phyloP scores from a whole-genome alignment of 2,888 invertebrate species.

The Eilema sororculum region DNA sequence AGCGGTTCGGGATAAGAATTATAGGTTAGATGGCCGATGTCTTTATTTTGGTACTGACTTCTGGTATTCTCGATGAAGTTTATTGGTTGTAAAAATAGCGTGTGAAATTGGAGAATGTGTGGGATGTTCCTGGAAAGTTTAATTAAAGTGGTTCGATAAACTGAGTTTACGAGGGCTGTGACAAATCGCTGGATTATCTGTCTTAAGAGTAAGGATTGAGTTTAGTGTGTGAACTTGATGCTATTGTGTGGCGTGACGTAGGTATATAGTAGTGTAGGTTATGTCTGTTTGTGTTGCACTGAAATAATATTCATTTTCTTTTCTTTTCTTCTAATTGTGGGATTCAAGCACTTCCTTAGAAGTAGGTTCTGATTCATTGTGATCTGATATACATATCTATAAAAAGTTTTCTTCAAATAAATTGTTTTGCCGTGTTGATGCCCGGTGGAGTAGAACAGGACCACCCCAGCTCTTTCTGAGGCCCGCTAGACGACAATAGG shows the following conservation, averaged over 20 bases:
- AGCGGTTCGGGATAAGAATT: slow-evolving; percentile 44
- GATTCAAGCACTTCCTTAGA: background rate
- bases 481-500: no score
- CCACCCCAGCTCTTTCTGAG: no score
- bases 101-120: slow-evolving; percentile 38
- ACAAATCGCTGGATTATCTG: slow-evolving; percentile 25
- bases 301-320: no score
- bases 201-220: slow-evolving; percentile 11
- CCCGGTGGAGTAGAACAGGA: no score
- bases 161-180: slow-evolving; percentile 20
- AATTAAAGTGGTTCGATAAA: slow-evolving; percentile 24
- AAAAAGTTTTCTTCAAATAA: no score
- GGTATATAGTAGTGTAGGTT: no score
- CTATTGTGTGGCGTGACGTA: no score
- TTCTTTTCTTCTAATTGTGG: no score
- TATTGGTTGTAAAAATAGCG: slow-evolving; percentile 46
- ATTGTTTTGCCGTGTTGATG: no score
- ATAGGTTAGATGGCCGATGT: slow-evolving; percentile 40
- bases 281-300: no score
- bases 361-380: background rate
- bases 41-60: slow-evolving; percentile 55
- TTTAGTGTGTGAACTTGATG: background rate
- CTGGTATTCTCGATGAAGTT: slow-evolving; percentile 46
- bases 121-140: slow-evolving; percentile 26
- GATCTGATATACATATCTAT: no score